Evolutionary conservation across 2,888 invertebrate species (phyloP), one percentile per base, ranked within the genome.

Genomic region (Drosophila antonietae): DNA sequence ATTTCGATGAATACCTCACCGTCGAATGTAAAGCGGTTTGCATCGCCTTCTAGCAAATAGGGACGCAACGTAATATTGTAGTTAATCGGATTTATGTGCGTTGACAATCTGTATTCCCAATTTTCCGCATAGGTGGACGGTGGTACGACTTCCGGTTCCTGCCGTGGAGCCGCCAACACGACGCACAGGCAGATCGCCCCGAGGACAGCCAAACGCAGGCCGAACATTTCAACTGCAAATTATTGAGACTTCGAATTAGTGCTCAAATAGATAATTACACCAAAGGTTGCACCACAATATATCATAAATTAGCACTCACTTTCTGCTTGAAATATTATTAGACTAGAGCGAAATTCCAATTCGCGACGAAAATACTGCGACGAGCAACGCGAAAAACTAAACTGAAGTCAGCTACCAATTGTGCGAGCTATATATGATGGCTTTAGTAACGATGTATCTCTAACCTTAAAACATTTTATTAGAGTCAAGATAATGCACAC

Each of bases 21-120:
- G 64, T 92, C 91, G 59, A 93, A 93, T 2, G 87, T 92, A 58
- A 93, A 93, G 7, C 49, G 49, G 12, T 62, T 78, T 8, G 87
- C 86, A 9, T 7, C n/a, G 3, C 18, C 57, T 72, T 91, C 90
- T 31, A 93, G 91, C 5, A 95, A 93, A 73, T 94, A 93, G 0
- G 95, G 95, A 0, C 91, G 92, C 7, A 96, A 80, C 0, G 91
- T 79, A 0, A 95, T 92, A 35, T 93, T 91, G 75, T 95, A 96
- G n/a, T 91, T 91, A 0, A 75, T 81, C 0, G 95, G 96, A 2
- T 64, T 67, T 0, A 95, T 93, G 0, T 88, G 91, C 3, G 52
- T 37, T 6, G 88, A 73, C 14, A 93, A 72, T 33, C 92, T 88
- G 51, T 91, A 93, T 3, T 91, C 78, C 4, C 51, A 56, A 12